A percentile compares a stretch with the other conserved stretches of the same genome.
Conservation (phyloP, 2,888 invertebrate species). For the Ligdia adustata region DNA sequence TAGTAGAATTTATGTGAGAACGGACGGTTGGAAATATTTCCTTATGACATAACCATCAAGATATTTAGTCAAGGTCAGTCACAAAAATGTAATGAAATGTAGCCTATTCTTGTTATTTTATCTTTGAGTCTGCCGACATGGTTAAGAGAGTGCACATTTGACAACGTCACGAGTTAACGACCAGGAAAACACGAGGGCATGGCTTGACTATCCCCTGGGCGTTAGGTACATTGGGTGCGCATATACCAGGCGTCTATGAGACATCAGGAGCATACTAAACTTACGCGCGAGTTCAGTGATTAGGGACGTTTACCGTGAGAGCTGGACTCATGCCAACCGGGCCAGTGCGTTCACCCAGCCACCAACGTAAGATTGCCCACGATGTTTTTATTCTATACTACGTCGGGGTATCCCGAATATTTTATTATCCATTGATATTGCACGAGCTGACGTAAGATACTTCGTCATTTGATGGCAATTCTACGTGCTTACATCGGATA, state of each 20-base stretch:
- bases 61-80: constrained; percentile 8
- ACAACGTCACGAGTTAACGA: constrained; percentile 21
- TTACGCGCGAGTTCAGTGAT: constrained; percentile 71
- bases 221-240: constrained; percentile 54
- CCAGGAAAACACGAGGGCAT: constrained; percentile 30
- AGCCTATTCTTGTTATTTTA: neutral
- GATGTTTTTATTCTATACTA: constrained; percentile 66
- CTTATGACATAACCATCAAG: constrained; percentile 22
- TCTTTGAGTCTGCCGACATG: neutral
- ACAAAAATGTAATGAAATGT: neutral
- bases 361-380: constrained; percentile 54
- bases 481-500: neutral
- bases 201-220: constrained; percentile 38
- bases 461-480: constrained; percentile 1
- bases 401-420: constrained; percentile 56
- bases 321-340: constrained; percentile 77
- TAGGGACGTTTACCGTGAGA: constrained; percentile 78
- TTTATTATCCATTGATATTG: constrained; percentile 36
- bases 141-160: constrained; percentile 6
- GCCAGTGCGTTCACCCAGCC: constrained; percentile 79
- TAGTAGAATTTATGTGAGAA: constrained; percentile 16
- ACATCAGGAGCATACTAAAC: constrained; percentile 72
- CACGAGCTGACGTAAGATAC: constrained; percentile 7
- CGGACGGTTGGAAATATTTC: constrained; percentile 2
- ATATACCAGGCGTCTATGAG: constrained; percentile 75